Evolutionary conservation across 2,113 vertebrate species (phyloP), one percentile per base, ranked within the genome.

Genomic region (Pelobates fuscus): DNA sequence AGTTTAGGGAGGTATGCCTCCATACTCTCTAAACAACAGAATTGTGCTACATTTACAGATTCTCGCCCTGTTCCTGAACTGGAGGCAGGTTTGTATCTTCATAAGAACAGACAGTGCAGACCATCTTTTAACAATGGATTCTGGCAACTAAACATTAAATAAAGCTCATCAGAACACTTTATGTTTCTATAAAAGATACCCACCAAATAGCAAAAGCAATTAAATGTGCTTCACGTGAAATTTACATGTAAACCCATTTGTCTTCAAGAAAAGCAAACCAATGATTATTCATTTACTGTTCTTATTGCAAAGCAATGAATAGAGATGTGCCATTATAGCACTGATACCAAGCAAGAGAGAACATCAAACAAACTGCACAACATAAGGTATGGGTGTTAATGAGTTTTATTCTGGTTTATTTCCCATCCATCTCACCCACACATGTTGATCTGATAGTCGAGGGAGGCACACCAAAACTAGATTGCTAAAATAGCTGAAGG

Each of bases 361-460:
- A 23, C 52, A 55, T 4, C n/a, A 55, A 55, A 55, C n/a, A 20
- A 55, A 44, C 63, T 65, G 1, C 15, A 44, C 44, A 20, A 44
- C 21, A 44, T 12, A 18, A 12, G 44, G 37, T 1, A 65, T 2
- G 21, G 37, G 18, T 65, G 63, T 65, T 25, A 65, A 65, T 23
- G 23, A 10, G 14, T 7, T 65, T 17, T 65, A 44, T 24, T 65
- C 44, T 43, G 21, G 20, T 44, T 65, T 65, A 30, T 65, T 65
- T 65, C 44, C 37, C 63, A 65, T 65, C 23, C 5, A 65, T 65
- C 32, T 24, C 63, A 5, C 63, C 63, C 37, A 65, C 63, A 65
- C 63, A 32, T 30, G 2, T 65, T 26, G 23, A 18, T 44, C 14
- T 46, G 63, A 11, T 15, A 25, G 11, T 18, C 4, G 21, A 46